phyloP scores from a whole-genome alignment of 2,113 vertebrate species.

The Camelus bactrianus region DNA sequence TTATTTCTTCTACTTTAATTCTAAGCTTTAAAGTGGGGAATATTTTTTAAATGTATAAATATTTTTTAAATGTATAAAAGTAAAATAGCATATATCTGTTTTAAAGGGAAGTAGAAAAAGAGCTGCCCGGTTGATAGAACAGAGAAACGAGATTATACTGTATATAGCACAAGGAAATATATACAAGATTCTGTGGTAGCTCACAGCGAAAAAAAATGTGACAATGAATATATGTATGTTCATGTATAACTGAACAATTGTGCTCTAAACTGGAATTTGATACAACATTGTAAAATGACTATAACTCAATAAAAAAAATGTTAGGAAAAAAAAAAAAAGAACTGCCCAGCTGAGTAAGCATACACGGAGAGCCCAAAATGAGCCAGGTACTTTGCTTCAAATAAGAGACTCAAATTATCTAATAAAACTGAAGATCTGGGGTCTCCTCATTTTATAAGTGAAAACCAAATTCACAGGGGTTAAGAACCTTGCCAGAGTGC shows the following conservation, averaged over 20 bases:
- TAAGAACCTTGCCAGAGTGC: neutral
- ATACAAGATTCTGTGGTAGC: too few relatives aligned
- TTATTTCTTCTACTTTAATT: constrained; percentile 12
- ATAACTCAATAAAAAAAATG: too few relatives aligned
- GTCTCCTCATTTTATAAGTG: neutral
- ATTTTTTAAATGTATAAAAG: neutral
- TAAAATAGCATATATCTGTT: neutral
- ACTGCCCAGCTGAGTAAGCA: neutral
- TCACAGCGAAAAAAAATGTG: too few relatives aligned
- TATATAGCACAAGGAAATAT: too few relatives aligned
- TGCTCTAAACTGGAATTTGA: too few relatives aligned
- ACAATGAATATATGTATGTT: too few relatives aligned
- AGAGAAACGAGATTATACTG: too few relatives aligned
- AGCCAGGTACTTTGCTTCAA: neutral
- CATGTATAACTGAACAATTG: too few relatives aligned
- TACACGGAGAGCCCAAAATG: neutral
- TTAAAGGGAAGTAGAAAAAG: constrained; percentile 30
- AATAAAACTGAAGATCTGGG: neutral
- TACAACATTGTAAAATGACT: too few relatives aligned
- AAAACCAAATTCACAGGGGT: constrained; percentile 12
- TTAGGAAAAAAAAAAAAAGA: neutral
- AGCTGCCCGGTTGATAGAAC: neutral
- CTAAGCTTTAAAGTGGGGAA: neutral
- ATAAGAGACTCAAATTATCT: neutral
- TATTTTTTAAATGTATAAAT: neutral